phyloP scores from a whole-genome alignment of 2,888 invertebrate genomes.

The Scaptodrosophila latifasciaeformis region DNA sequence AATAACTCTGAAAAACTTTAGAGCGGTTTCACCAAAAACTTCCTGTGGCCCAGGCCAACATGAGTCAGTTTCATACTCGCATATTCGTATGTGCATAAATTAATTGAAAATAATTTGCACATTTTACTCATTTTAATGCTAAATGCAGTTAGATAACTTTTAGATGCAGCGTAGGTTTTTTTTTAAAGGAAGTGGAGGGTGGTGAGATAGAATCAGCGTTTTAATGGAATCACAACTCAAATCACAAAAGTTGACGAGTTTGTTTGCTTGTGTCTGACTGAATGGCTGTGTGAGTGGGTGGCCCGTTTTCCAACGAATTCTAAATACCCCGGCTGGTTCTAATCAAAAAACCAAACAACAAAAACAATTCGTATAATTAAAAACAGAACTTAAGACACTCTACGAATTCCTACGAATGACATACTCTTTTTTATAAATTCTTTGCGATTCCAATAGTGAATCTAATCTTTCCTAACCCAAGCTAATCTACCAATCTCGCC shows the following conservation, averaged over 20 bases:
- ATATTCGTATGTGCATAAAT: slow-evolving; percentile 40
- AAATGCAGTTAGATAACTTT: slow-evolving; percentile 16
- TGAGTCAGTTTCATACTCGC: slow-evolving; percentile 22
- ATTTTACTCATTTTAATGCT: slow-evolving; percentile 34
- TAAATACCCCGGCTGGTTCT: slow-evolving; percentile 32
- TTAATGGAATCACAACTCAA: slow-evolving; percentile 1
- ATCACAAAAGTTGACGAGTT: not conserved
- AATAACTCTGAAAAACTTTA: slow-evolving; percentile 3
- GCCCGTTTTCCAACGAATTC: slow-evolving; percentile 15
- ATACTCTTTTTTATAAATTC: no score
- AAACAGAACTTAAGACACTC: slow-evolving; percentile 30
- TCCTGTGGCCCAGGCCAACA: not conserved
- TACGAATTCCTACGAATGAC: not conserved
- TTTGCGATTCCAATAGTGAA: no score
- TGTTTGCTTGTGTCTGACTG: no score
- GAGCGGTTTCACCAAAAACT: no score
- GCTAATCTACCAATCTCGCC: no score
- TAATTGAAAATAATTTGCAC: slow-evolving; percentile 38
- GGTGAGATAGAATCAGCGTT: not conserved
- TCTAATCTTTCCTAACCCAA: no score
- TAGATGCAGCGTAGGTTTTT: no score
- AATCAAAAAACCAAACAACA: slow-evolving; percentile 38
- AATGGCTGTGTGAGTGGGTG: not conserved
- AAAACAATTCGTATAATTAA: slow-evolving; percentile 57
- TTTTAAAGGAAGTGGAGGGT: no score